Conservation (phyloP, 2,888 invertebrate genomes). For the Parnassius mnemosyne region DNA sequence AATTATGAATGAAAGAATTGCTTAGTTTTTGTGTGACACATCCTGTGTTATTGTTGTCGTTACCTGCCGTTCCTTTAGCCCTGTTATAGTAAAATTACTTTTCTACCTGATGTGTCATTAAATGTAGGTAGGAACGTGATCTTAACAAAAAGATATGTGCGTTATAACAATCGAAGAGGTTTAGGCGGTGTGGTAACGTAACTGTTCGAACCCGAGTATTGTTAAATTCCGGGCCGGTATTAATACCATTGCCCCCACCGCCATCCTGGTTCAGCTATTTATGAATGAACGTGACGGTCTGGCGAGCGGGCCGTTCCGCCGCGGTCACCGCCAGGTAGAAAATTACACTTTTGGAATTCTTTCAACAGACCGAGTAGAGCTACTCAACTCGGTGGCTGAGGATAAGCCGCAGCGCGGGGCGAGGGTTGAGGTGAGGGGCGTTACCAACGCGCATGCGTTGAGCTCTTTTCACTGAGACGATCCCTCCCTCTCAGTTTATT, state of each 20-base stretch:
- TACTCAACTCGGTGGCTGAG: constrained; percentile 66
- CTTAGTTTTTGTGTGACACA: constrained; percentile 55
- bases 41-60: constrained; percentile 66
- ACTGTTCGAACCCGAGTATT: constrained; percentile 34
- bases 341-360: constrained; percentile 78
- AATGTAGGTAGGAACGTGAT: constrained; percentile 45
- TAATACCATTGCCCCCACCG: constrained; percentile 51
- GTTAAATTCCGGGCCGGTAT: constrained; percentile 44
- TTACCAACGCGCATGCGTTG: constrained; percentile 72
- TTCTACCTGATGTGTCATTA: constrained; percentile 62
- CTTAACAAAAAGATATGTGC: constrained; percentile 59
- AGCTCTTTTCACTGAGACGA: constrained; percentile 64
- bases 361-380: constrained; percentile 72
- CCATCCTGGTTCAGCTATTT: constrained; percentile 67
- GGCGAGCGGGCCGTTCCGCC: constrained; percentile 63
- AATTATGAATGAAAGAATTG: constrained; percentile 62
- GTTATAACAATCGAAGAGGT: constrained; percentile 63
- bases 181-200: constrained; percentile 52
- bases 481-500: constrained; percentile 75
- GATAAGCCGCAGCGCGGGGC: constrained; percentile 78
- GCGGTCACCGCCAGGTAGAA: constrained; percentile 75
- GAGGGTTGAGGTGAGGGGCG: constrained; percentile 68
- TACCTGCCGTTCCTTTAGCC: constrained; percentile 56
- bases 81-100: constrained; percentile 60
- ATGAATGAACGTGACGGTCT: constrained; percentile 78